A percentile compares a stretch with the other conserved stretches of the same genome.
Evolutionary conservation across 2,888 invertebrate genomes (phyloP).

Genomic region (Kryphioiulus occultus): DNA sequence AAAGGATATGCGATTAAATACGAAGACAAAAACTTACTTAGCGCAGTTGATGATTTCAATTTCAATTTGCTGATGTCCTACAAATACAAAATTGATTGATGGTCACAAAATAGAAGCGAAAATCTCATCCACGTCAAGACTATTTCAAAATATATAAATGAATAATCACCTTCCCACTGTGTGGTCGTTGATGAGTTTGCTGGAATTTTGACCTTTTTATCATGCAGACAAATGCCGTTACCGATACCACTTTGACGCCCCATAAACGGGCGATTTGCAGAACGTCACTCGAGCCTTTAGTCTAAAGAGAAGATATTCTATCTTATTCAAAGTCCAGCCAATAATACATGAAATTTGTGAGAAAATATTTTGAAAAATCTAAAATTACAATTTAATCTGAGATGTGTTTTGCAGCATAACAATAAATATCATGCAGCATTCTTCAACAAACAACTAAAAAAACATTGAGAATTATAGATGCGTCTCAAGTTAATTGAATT

Average conservation of each 20-base stretch:
- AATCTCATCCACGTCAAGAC: background rate
- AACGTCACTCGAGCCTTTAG: background rate
- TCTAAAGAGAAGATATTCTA: no score
- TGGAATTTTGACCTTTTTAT: background rate
- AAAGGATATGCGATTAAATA: no score
- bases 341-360: no score
- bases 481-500: no score
- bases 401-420: no score
- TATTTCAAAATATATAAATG: background rate
- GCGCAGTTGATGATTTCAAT: background rate
- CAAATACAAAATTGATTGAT: background rate
- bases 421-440: no score
- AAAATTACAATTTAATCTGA: no score
- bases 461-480: no score
- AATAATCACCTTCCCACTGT: background rate
- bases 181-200: background rate
- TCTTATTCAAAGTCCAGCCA: no score
- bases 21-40: background rate
- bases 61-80: background rate
- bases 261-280: background rate
- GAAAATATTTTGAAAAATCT: no score
- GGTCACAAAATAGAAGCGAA: background rate
- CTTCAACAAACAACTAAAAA: no score
- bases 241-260: background rate
- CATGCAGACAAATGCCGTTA: background rate